Percentiles rank a stretch among this genome's conserved stretches.
These are phyloP conservation scores for Poecile montanus DNA, from an alignment of 2,797 vertebrate genomes.

Conservation along the genomic window DNA sequence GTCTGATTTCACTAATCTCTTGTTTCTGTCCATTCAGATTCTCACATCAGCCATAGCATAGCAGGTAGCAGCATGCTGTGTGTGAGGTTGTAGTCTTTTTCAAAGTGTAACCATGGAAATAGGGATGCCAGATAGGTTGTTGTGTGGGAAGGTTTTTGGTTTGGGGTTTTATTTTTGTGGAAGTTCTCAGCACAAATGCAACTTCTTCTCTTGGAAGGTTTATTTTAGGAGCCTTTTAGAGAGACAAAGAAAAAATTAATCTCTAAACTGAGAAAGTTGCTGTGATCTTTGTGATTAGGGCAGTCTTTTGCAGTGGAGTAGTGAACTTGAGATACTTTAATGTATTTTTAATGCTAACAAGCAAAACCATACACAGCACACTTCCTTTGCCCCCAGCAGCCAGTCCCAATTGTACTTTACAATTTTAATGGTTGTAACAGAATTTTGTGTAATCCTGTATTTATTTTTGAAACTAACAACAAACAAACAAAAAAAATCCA, in stretches of 20 bases:
- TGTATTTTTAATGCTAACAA: slow-evolving; percentile 6
- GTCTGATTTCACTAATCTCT: slow-evolving; percentile 36
- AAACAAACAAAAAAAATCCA: neutral
- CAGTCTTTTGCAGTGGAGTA: slow-evolving; percentile 16
- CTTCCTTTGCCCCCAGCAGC: neutral
- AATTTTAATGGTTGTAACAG: neutral
- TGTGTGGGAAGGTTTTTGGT: neutral
- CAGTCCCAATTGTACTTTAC: neutral
- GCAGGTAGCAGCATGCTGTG: slow-evolving; percentile 31
- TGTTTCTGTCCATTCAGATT: slow-evolving; percentile 11
- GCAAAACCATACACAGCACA: neutral
- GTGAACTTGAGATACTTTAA: slow-evolving; percentile 3
- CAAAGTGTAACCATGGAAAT: neutral
- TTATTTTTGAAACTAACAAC: slow-evolving; percentile 1
- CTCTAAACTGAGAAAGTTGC: neutral
- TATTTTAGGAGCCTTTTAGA: slow-evolving; percentile 19
- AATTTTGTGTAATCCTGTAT: neutral
- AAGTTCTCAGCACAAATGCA: slow-evolving; percentile 20
- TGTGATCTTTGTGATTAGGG: neutral
- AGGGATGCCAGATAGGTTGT: neutral
- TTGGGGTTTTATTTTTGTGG: neutral
- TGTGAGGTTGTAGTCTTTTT: neutral
- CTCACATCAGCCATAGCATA: neutral
- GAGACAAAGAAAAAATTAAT: neutral
- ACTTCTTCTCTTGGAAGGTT: neutral